phyloP scores from a whole-genome alignment of 2,113 vertebrate genomes.

The Phylloscopus whistleri region DNA sequence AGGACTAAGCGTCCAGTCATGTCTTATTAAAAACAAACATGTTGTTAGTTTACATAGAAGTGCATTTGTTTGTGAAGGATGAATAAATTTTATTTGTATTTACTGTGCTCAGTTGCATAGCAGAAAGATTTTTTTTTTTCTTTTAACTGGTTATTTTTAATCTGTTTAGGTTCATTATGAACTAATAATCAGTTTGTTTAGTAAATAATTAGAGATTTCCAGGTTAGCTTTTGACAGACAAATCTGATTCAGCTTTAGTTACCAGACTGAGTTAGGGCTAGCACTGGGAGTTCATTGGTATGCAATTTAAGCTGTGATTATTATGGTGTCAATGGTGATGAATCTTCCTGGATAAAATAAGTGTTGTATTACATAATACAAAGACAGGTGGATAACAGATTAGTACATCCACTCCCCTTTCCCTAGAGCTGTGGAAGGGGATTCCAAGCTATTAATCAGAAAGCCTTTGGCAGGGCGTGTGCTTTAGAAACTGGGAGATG shows the following conservation, averaged over 20 bases:
- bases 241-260: not conserved
- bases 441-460: constrained; percentile 34
- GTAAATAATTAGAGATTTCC: not conserved
- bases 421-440: not conserved
- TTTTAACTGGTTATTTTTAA: not conserved
- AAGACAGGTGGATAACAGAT: constrained; percentile 44
- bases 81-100: not conserved
- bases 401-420: not conserved
- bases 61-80: not conserved
- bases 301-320: constrained; percentile 27
- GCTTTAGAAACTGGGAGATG: not conserved
- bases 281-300: not conserved
- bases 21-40: not conserved
- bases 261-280: not conserved
- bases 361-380: constrained; percentile 41
- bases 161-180: not conserved
- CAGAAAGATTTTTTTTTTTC: not conserved
- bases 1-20: not conserved
- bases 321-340: constrained; percentile 5
- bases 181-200: not conserved
- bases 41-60: not conserved
- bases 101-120: not conserved
- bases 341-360: constrained; percentile 36
- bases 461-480: not conserved
- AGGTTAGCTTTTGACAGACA: not conserved